These are phyloP conservation scores for Sparidentex hasta DNA, from an alignment of 2,797 vertebrate species.

Conservation along the genomic window DNA sequence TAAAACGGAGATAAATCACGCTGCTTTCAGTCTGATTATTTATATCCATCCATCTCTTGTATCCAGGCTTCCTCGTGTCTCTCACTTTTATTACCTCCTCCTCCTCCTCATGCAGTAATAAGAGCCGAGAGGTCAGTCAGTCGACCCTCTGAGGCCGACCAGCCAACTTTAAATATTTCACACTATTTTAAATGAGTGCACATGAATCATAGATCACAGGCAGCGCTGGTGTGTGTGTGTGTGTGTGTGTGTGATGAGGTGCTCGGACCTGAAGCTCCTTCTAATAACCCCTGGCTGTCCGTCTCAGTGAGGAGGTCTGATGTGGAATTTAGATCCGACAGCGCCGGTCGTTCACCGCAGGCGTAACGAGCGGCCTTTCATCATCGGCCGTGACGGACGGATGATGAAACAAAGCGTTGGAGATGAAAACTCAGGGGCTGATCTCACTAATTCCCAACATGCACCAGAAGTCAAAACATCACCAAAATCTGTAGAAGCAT, in stretches of 20 bases:
- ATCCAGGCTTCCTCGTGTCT: slow-evolving; percentile 7
- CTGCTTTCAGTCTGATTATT: background rate
- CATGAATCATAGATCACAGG: slow-evolving; percentile 89
- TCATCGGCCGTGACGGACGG: slow-evolving; percentile 64
- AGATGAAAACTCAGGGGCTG: slow-evolving; percentile 59
- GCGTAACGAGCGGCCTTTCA: slow-evolving; percentile 72
- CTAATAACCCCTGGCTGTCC: slow-evolving; percentile 80
- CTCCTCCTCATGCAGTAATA: slow-evolving; percentile 68
- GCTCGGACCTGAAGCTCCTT: slow-evolving; percentile 67
- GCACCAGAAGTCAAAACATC: slow-evolving; percentile 59
- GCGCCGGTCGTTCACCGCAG: slow-evolving; percentile 51
- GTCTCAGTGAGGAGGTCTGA: slow-evolving; percentile 70
- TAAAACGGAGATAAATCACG: no score
- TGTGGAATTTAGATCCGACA: slow-evolving; percentile 71
- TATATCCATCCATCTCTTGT: background rate
- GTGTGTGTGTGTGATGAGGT: slow-evolving; percentile 29
- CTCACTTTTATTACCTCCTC: slow-evolving; percentile 30
- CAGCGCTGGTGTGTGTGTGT: slow-evolving; percentile 25
- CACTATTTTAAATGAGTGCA: slow-evolving; percentile 87
- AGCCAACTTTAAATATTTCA: slow-evolving; percentile 89
- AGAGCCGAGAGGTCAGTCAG: slow-evolving; percentile 79
- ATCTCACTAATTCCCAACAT: slow-evolving; percentile 64
- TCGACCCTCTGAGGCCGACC: slow-evolving; percentile 79
- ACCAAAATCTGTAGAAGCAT: slow-evolving; percentile 46
- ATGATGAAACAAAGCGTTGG: slow-evolving; percentile 75